Base-by-base conservation (phyloP, 2,113 vertebrate genomes). In the Notothenia coriiceps region DNA sequence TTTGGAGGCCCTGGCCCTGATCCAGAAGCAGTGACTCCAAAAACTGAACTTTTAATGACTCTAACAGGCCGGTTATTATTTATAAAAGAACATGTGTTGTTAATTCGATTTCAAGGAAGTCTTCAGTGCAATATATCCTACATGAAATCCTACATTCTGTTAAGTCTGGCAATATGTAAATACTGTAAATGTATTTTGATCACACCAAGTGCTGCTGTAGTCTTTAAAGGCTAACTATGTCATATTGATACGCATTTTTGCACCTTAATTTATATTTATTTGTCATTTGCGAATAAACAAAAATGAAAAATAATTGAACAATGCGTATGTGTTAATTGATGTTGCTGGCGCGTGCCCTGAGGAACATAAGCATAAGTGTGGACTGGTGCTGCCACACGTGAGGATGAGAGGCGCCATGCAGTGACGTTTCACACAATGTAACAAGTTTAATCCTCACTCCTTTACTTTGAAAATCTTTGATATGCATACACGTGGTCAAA, bases 1-100 rank as follows among this genome's bases (percentile, higher is more conserved):
- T 86, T 62, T 87, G 87, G 87, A 88, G 90, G 43, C 90, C 86
- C 1, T 91, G 88, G 84, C 86, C 85, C 54, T 90, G 75, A 84
- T 14, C 33, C 1, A 25, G 33, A 12, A 20, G 1, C 44, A 17
- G 29, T 18, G 40, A 56, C 22, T 14, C 2, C 67, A 40, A 1
- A 61, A 54, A n/a, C 17, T 54, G 52, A 72, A 78, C 82, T 70
- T 63, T 68, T 4, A 74, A 40, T 47, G 54, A 70, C 64, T 60
- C 2, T 33, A 18, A 64, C 20, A 69, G 12, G 55, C 29, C 49
- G 59, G 50, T 11, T 13, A 11, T 56, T 9, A 57, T 61, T n/a
- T 20, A 33, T 0, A 50, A 20, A n/a, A 6, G 62, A 50, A 14
- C 44, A 12, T 44, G 59, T 65, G 40, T 44, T 59, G 43, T 43